Conservation (phyloP, 2,113 vertebrate species). For the Sapayoa aenigma region DNA sequence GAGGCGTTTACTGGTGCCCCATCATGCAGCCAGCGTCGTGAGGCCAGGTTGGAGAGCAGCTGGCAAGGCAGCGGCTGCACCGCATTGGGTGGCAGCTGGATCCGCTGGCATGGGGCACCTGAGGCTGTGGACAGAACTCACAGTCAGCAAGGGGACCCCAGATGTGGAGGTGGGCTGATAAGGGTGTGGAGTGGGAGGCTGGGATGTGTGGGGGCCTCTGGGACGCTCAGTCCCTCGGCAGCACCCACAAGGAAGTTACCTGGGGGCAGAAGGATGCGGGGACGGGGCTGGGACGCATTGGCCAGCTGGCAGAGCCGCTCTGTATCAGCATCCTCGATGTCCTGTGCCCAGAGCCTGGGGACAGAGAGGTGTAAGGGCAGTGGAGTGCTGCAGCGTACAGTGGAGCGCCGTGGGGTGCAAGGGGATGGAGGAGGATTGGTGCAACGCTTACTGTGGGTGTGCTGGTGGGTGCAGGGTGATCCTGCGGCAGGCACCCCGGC, state of each 20-base stretch:
- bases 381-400: fast-evolving
- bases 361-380: neutral
- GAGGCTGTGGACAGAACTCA: constrained; percentile 46
- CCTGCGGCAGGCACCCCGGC: constrained; percentile 73
- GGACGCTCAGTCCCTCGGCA: fast-evolving
- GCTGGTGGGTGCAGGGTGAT: neutral
- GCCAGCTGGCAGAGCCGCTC: constrained; percentile 58
- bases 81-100: constrained; percentile 80
- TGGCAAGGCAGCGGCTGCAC: constrained; percentile 85
- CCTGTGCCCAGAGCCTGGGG: constrained; percentile 84
- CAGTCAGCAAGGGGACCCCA: fast-evolving
- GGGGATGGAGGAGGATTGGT: neutral
- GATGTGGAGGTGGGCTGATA: fast-evolving
- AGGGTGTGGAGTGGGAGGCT: neutral
- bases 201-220: fast-evolving
- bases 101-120: constrained; percentile 67
- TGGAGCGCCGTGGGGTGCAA: fast-evolving
- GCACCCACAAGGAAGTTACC: constrained; percentile 29
- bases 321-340: constrained; percentile 81
- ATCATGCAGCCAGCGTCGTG: constrained; percentile 81
- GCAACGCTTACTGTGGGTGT: constrained; percentile 56
- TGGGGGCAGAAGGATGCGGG: constrained; percentile 11
- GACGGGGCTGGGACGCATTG: constrained; percentile 44
- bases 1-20: constrained; percentile 70
- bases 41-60: constrained; percentile 89